Percentiles rank a stretch among this genome's conserved stretches.
phyloP scores from a whole-genome alignment of 2,888 invertebrate genomes.

The Eristalinus sepulchralis region DNA sequence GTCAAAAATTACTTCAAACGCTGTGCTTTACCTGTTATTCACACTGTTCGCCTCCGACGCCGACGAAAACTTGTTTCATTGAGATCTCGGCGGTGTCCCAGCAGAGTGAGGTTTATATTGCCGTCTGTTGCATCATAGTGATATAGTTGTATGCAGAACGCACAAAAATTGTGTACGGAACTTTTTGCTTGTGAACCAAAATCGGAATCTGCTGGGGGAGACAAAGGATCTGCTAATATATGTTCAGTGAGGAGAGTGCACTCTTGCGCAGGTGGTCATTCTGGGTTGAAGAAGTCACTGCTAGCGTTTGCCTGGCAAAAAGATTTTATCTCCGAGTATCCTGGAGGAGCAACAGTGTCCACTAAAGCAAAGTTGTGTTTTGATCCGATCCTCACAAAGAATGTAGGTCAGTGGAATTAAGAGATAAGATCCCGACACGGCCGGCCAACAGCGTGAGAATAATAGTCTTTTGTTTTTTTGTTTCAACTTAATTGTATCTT shows the following conservation, averaged over 20 bases:
- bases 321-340: conserved; percentile 3
- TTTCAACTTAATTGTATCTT: neutral
- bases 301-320: conserved; percentile 21
- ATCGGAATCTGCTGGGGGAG: conserved; percentile 18
- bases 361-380: conserved; percentile 19
- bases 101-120: conserved; percentile 13
- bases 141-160: neutral
- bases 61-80: conserved; percentile 36
- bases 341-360: neutral
- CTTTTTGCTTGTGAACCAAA: conserved; percentile 15
- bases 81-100: neutral
- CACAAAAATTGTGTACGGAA: conserved; percentile 8
- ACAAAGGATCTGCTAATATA: conserved; percentile 39
- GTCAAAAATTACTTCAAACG: neutral
- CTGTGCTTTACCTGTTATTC: conserved; percentile 1
- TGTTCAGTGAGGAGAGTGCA: conserved; percentile 21
- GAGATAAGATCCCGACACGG: neutral
- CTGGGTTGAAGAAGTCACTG: conserved; percentile 15
- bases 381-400: neutral
- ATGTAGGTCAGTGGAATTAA: conserved; percentile 60
- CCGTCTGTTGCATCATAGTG: conserved; percentile 48
- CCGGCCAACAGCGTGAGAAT: neutral
- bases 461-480: neutral
- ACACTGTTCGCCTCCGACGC: neutral
- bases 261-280: conserved; percentile 60